These are phyloP conservation scores for Agrypnus murinus DNA, from an alignment of 2,888 invertebrate genomes.

Conservation along the genomic window DNA sequence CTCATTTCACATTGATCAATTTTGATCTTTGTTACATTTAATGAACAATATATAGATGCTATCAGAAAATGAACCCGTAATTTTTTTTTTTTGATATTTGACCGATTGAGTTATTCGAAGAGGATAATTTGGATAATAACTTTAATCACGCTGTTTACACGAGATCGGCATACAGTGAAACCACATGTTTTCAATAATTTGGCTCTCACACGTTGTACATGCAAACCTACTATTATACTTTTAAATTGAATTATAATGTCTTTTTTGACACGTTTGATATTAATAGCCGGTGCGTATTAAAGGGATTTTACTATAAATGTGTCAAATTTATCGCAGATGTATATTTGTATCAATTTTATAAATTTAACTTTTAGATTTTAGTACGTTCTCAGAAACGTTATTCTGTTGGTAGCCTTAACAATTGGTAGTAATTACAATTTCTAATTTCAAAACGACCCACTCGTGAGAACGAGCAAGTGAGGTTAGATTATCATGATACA, in stretches of 20 bases:
- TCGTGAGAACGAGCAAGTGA: conserved; percentile 61
- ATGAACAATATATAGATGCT: conserved; percentile 32
- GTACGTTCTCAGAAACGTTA: background rate
- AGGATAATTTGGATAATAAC: conserved; percentile 58
- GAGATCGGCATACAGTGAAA: conserved; percentile 48
- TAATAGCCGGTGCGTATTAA: conserved; percentile 31
- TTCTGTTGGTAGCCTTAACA: background rate
- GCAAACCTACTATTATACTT: conserved; percentile 64
- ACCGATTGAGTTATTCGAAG: conserved; percentile 52
- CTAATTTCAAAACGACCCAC: conserved; percentile 19
- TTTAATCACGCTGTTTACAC: conserved; percentile 55
- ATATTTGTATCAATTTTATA: too few relatives aligned
- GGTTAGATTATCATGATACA: conserved; percentile 47
- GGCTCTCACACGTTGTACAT: conserved; percentile 59
- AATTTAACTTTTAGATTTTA: too few relatives aligned
- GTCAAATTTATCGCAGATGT: background rate
- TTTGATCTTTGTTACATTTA: conserved; percentile 6
- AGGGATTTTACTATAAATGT: background rate
- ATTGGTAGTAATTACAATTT: background rate
- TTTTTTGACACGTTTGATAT: conserved; percentile 32
- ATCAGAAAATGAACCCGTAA: conserved; percentile 38
- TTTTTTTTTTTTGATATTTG: conserved; percentile 47
- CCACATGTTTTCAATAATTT: conserved; percentile 57
- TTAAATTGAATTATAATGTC: conserved; percentile 65
- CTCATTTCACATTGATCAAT: too few relatives aligned